These are phyloP conservation scores for Aricia artaxerxes DNA, from an alignment of 2,888 invertebrate species.

Conservation along the genomic window DNA sequence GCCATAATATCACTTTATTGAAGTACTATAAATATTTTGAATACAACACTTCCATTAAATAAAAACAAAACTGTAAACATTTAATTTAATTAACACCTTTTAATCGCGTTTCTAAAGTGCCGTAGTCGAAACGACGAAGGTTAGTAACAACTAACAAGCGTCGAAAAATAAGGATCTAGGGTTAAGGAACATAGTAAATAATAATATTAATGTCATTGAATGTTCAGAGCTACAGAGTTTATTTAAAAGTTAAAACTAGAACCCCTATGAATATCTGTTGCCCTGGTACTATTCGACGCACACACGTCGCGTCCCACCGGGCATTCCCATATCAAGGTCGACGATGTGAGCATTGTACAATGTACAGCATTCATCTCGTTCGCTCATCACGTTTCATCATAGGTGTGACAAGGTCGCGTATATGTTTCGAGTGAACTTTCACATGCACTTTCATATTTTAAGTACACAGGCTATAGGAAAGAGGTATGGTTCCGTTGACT, in stretches of 20 bases:
- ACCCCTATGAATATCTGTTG: conserved; percentile 50
- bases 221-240: neutral
- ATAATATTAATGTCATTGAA: too few species aligned
- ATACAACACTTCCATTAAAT: too few species aligned
- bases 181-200: too few species aligned
- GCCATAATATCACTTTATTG: too few species aligned
- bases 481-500: conserved; percentile 1
- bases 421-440: conserved; percentile 41
- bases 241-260: neutral
- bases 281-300: conserved; percentile 68
- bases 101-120: too few species aligned
- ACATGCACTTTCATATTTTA: conserved; percentile 54
- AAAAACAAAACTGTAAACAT: too few species aligned
- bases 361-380: conserved; percentile 50
- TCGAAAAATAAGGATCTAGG: too few species aligned
- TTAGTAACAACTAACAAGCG: too few species aligned
- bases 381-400: conserved; percentile 45
- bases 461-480: conserved; percentile 21
- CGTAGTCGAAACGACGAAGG: too few species aligned
- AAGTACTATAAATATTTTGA: too few species aligned
- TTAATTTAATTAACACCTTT: too few species aligned
- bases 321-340: conserved; percentile 71
- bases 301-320: conserved; percentile 63
- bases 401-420: conserved; percentile 50
- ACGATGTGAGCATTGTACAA: conserved; percentile 43